Evolutionary conservation across 2,113 vertebrate genomes (phyloP).

Genomic region (Pagrus major): DNA sequence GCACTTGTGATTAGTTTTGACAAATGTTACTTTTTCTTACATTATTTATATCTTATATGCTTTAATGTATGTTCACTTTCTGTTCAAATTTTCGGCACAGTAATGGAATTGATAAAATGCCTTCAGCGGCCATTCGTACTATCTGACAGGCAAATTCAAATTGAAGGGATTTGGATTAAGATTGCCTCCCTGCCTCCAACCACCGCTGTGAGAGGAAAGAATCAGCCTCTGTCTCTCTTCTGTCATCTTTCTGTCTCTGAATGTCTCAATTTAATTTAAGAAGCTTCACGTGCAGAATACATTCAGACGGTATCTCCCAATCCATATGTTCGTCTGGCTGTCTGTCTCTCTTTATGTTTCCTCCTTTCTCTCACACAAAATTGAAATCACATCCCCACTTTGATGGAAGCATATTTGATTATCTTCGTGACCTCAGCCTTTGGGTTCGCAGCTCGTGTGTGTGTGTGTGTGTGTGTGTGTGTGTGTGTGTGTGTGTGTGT

Average conservation of each 20-base stretch:
- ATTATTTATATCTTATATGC: neutral
- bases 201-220: neutral
- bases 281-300: neutral
- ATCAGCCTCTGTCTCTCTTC: neutral
- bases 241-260: neutral
- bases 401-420: constrained; percentile 25
- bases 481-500: no score
- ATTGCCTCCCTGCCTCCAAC: neutral
- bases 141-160: constrained; percentile 19
- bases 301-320: constrained; percentile 5
- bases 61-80: neutral
- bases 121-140: neutral
- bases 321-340: neutral
- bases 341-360: neutral
- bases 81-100: constrained; percentile 10
- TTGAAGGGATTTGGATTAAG: constrained; percentile 41
- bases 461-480: no score
- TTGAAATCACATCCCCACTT: neutral
- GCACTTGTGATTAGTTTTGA: no score
- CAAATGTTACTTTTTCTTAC: neutral
- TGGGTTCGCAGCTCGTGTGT: neutral
- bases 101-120: neutral
- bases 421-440: neutral
- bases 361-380: neutral
- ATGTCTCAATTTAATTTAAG: constrained; percentile 6